phyloP scores from a whole-genome alignment of 2,888 invertebrate genomes.

The Pterostichus niger region DNA sequence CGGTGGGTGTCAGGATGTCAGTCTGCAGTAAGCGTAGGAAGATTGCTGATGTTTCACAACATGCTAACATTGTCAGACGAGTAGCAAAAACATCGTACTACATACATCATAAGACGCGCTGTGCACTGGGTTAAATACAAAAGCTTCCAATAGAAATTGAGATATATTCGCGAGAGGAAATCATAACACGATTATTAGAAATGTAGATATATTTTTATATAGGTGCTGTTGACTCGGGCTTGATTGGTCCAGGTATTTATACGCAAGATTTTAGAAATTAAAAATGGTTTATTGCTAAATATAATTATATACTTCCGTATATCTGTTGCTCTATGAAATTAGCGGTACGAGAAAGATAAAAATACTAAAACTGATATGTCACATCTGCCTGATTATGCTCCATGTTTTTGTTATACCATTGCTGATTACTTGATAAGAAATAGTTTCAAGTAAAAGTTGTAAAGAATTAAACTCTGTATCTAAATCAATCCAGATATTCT shows the following conservation, averaged over 20 bases:
- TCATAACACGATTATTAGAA: background rate
- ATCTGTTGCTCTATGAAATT: too few relatives aligned
- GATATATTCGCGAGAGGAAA: too few relatives aligned
- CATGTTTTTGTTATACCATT: too few relatives aligned
- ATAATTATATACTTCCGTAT: too few relatives aligned
- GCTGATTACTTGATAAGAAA: too few relatives aligned
- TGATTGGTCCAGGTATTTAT: background rate
- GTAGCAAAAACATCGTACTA: slow-evolving; percentile 75
- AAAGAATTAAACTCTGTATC: too few relatives aligned
- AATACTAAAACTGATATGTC: background rate
- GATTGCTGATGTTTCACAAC: slow-evolving; percentile 74
- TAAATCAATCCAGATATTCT: too few relatives aligned
- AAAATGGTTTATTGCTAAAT: too few relatives aligned
- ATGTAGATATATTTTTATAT: too few relatives aligned
- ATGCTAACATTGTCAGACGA: slow-evolving; percentile 77
- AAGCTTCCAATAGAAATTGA: slow-evolving; percentile 68
- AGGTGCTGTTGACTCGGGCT: background rate
- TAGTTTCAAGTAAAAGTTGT: too few relatives aligned
- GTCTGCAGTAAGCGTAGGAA: slow-evolving; percentile 41
- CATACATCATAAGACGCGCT: slow-evolving; percentile 66
- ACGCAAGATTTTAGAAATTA: too few relatives aligned
- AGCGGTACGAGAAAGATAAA: background rate
- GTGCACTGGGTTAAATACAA: slow-evolving; percentile 69
- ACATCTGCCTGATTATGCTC: too few relatives aligned
- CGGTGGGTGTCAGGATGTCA: slow-evolving; percentile 71